phyloP scores from a whole-genome alignment of 2,888 invertebrate species.

The Boloria euphrosyne region DNA sequence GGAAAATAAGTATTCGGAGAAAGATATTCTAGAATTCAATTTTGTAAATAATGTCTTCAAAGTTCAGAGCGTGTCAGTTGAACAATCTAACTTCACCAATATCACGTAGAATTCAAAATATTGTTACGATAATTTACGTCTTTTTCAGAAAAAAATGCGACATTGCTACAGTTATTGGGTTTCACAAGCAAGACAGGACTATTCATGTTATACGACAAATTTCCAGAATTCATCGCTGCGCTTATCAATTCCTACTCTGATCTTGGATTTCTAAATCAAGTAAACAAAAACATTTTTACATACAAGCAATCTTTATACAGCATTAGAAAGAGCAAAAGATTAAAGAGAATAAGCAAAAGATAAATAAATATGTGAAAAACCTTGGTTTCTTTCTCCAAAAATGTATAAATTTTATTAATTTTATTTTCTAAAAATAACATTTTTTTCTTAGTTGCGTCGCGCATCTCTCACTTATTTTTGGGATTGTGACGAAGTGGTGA shows the following conservation, averaged over 20 bases:
- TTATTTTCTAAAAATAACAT: constrained; percentile 1
- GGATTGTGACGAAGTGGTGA: constrained; percentile 71
- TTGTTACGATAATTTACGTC: neutral
- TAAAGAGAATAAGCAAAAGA: too few relatives aligned
- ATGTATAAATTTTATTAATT: neutral
- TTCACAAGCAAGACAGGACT: constrained; percentile 69
- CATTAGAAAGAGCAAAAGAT: too few relatives aligned
- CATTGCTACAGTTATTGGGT: constrained; percentile 66
- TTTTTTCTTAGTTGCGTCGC: constrained; percentile 59
- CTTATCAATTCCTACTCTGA: constrained; percentile 76
- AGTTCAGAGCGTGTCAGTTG: too few relatives aligned
- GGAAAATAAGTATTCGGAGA: too few relatives aligned
- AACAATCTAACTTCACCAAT: too few relatives aligned
- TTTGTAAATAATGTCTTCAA: too few relatives aligned
- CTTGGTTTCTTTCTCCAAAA: too few relatives aligned
- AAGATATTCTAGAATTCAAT: too few relatives aligned
- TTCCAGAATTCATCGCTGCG: constrained; percentile 67
- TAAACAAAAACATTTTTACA: constrained; percentile 38
- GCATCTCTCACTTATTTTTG: constrained; percentile 67
- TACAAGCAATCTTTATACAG: too few relatives aligned
- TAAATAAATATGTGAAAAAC: too few relatives aligned
- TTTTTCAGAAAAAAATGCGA: constrained; percentile 61
- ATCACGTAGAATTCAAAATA: too few relatives aligned
- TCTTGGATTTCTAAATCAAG: constrained; percentile 75
- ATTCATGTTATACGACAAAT: constrained; percentile 64